A percentile compares a stretch with the other conserved stretches of the same genome.
phyloP scores from a whole-genome alignment of 2,797 vertebrate species.

The Chaunax sp. region DNA sequence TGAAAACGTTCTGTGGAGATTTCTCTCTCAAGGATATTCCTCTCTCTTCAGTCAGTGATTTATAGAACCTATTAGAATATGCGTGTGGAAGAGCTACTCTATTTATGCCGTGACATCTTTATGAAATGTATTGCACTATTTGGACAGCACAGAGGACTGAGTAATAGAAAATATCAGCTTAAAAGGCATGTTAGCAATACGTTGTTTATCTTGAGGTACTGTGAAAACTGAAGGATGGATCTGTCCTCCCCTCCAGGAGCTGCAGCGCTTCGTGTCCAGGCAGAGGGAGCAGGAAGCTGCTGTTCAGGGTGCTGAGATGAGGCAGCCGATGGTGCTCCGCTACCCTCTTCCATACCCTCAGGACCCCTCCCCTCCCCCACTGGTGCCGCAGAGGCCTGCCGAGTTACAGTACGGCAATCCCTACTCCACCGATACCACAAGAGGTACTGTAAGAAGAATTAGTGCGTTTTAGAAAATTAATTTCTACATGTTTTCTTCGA shows the following conservation, averaged over 20 bases:
- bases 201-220: neutral
- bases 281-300: slow-evolving; percentile 80
- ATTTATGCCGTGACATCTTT: neutral
- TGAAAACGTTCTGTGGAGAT: slow-evolving; percentile 26
- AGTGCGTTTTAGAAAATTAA: neutral
- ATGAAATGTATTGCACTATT: neutral
- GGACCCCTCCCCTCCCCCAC: slow-evolving; percentile 84
- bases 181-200: neutral
- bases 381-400: slow-evolving; percentile 87
- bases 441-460: slow-evolving; percentile 81
- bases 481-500: fast-evolving
- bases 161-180: neutral
- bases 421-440: slow-evolving; percentile 84
- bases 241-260: slow-evolving; percentile 80
- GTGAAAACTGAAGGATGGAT: neutral
- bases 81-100: neutral
- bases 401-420: slow-evolving; percentile 95
- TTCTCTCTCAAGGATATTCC: neutral
- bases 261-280: slow-evolving; percentile 81
- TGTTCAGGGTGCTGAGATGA: slow-evolving; percentile 76
- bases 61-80: neutral
- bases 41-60: neutral
- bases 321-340: slow-evolving; percentile 81
- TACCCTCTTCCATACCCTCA: slow-evolving; percentile 88
- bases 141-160: too few species aligned